Evolutionary conservation across 2,113 vertebrate species (phyloP).

Genomic region (Columba livia): DNA sequence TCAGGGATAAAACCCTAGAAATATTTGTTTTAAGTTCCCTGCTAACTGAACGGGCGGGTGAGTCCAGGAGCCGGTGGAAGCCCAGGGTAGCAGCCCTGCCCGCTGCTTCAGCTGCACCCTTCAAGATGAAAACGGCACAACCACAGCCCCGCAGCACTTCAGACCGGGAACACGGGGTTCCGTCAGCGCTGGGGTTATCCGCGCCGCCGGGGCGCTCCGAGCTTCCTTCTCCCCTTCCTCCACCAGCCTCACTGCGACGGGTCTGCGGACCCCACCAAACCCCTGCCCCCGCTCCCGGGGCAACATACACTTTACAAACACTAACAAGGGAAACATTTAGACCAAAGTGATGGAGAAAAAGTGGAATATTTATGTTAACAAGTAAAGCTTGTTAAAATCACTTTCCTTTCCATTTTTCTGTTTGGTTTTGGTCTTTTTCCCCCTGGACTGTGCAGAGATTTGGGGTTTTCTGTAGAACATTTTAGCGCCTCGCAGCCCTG

Average conservation of each 20-base stretch:
- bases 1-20: neutral
- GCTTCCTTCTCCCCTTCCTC: constrained; percentile 20
- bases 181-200: neutral
- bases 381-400: neutral
- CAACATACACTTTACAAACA: neutral
- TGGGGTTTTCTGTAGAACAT: rapidly evolving
- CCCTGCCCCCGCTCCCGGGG: neutral
- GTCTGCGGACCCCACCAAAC: constrained; percentile 27
- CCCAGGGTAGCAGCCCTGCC: rapidly evolving
- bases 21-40: neutral
- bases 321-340: neutral
- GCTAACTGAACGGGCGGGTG: neutral
- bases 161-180: neutral
- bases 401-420: neutral
- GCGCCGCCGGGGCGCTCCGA: neutral
- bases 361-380: neutral
- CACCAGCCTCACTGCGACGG: neutral
- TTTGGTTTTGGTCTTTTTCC: neutral
- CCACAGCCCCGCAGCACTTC: neutral
- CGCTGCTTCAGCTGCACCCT: neutral
- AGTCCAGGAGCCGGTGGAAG: neutral
- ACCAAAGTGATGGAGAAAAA: neutral
- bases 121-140: neutral
- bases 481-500: neutral
- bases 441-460: neutral